These are phyloP conservation scores for Odontamblyopus lacepedii DNA, from an alignment of 2,797 vertebrate species.

Conservation along the genomic window DNA sequence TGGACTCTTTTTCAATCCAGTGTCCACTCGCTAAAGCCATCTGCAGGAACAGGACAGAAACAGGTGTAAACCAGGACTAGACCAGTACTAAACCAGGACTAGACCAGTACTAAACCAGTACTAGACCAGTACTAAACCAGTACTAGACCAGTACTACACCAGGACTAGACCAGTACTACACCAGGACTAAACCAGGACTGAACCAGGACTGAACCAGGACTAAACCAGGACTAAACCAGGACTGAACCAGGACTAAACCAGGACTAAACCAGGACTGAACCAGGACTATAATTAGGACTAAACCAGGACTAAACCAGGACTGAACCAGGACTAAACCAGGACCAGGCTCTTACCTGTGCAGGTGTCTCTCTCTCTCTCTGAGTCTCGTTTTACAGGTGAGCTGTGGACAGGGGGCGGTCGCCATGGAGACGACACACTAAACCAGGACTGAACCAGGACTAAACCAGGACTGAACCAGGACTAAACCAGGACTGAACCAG, in stretches of 20 bases:
- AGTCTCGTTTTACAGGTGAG: constrained; percentile 7
- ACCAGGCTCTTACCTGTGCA: neutral
- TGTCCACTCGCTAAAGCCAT: constrained; percentile 80
- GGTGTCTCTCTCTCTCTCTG: neutral
- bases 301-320: neutral
- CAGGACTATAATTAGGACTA: too few relatives aligned
- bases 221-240: constrained; percentile 1
- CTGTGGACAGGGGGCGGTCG: neutral
- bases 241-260: neutral
- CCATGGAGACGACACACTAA: neutral
- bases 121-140: constrained; percentile 4
- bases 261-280: neutral
- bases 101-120: neutral
- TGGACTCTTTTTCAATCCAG: constrained; percentile 69
- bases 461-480: too few relatives aligned
- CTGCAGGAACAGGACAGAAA: too few relatives aligned
- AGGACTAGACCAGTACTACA: neutral
- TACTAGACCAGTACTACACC: neutral
- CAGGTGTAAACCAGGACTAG: neutral
- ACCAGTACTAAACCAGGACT: neutral
- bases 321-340: neutral
- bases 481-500: too few relatives aligned
- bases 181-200: neutral
- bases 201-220: neutral
- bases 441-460: too few relatives aligned